A percentile compares a stretch with the other conserved stretches of the same genome.
Evolutionary conservation across 2,888 invertebrate species (phyloP).

Genomic region (Prosopocoilus inquinatus): DNA sequence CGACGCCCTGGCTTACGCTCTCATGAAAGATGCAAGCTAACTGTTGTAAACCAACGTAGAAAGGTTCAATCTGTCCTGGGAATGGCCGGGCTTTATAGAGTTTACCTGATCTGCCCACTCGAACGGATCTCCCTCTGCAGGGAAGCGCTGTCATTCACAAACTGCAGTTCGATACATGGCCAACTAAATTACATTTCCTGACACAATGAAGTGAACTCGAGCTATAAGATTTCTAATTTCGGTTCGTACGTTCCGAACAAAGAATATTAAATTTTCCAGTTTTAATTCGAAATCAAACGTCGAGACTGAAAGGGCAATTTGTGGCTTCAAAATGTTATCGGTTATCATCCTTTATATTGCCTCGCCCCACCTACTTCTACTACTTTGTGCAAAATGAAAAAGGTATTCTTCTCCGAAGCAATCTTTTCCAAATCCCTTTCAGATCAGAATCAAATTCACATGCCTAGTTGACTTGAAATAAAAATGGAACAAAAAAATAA

Average conservation of each 20-base stretch:
- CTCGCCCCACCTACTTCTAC: no score
- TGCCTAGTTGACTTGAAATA: no score
- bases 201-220: conserved; percentile 14
- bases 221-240: conserved; percentile 2
- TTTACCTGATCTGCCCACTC: conserved; percentile 18
- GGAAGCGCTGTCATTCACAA: conserved; percentile 15
- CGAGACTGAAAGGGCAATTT: no score
- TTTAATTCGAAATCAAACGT: no score
- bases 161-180: conserved; percentile 16
- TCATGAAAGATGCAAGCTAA: conserved; percentile 27
- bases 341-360: no score
- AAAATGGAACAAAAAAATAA: no score
- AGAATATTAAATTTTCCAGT: no score
- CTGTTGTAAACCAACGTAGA: conserved; percentile 19
- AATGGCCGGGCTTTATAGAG: conserved; percentile 22
- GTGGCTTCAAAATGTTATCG: no score
- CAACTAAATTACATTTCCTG: conserved; percentile 18
- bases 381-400: no score
- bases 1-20: background rate
- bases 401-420: no score
- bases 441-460: no score
- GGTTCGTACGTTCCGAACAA: background rate
- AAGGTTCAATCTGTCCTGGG: conserved; percentile 23
- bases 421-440: no score
- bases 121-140: conserved; percentile 15